Evolutionary conservation across 1,140 invertebrate species (phyloP).

Genomic region (Macrobrachium rosenbergii): DNA sequence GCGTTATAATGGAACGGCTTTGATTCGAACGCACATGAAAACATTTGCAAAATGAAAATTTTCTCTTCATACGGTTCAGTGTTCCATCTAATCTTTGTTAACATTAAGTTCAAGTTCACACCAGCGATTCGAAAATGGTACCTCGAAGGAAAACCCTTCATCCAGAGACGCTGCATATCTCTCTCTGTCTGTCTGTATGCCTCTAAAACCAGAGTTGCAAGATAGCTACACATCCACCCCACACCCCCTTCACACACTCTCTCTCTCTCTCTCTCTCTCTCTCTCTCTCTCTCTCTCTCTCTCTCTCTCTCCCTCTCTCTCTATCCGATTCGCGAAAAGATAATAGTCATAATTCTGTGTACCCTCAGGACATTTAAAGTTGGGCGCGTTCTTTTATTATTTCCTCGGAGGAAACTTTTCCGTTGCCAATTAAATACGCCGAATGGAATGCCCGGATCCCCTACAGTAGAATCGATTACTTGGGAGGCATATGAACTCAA

Average conservation of each 20-base stretch:
- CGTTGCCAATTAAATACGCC: background rate
- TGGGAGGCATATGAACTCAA: too few relatives aligned
- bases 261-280: background rate
- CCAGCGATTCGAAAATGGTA: too few relatives aligned
- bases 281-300: background rate
- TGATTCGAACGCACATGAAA: background rate
- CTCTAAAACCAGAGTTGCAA: background rate
- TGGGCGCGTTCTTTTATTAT: background rate
- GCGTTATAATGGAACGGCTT: background rate
- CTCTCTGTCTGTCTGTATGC: slow-evolving; percentile 16
- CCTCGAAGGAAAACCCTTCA: too few relatives aligned
- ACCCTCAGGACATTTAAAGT: background rate
- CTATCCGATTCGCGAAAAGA: background rate
- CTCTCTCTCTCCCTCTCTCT: slow-evolving; percentile 3
- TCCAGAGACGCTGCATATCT: background rate
- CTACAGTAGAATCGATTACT: too few relatives aligned
- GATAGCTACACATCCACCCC: background rate
- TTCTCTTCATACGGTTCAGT: background rate
- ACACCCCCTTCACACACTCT: background rate
- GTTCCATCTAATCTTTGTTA: too few relatives aligned
- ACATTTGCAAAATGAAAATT: background rate
- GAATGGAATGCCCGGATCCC: too few relatives aligned
- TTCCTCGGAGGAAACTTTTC: background rate
- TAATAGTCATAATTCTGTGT: background rate
- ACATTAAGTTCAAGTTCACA: too few relatives aligned